phyloP scores from a whole-genome alignment of 1,140 invertebrate species.

The Hyles euphorbiae region DNA sequence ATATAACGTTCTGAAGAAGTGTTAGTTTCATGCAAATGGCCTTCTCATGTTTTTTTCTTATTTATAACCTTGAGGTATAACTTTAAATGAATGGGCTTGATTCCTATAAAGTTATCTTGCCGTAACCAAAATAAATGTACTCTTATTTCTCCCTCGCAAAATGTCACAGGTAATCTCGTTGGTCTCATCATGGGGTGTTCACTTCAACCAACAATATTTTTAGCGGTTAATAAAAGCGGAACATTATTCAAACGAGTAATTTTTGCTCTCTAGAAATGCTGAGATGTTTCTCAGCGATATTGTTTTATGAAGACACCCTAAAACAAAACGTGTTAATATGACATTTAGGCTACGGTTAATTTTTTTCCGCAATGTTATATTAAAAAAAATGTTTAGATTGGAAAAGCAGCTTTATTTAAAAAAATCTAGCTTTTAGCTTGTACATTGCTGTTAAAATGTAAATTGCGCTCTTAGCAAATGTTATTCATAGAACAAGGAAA shows the following conservation, averaged over 20 bases:
- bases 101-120: not conserved
- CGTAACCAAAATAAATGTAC: conserved; percentile 29
- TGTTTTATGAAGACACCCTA: too few species aligned
- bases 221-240: conserved; percentile 40
- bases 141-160: conserved; percentile 24
- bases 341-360: too few species aligned
- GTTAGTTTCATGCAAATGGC: too few species aligned
- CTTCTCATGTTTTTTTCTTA: too few species aligned
- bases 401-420: too few species aligned
- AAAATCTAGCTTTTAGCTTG: too few species aligned
- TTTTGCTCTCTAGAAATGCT: conserved; percentile 24
- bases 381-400: too few species aligned
- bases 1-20: too few species aligned
- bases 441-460: conserved; percentile 27
- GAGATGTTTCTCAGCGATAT: not conserved
- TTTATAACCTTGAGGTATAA: too few species aligned
- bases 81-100: too few species aligned
- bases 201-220: conserved; percentile 39
- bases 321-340: too few species aligned
- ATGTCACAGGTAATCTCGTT: conserved; percentile 36
- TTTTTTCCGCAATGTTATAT: too few species aligned
- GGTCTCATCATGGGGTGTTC: conserved; percentile 33
- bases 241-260: conserved; percentile 42
- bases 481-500: conserved; percentile 53
- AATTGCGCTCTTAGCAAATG: conserved; percentile 49